Percentiles rank a stretch among this genome's conserved stretches.
Conservation (phyloP, 2,797 vertebrate genomes). For the Prunella strophiata region DNA sequence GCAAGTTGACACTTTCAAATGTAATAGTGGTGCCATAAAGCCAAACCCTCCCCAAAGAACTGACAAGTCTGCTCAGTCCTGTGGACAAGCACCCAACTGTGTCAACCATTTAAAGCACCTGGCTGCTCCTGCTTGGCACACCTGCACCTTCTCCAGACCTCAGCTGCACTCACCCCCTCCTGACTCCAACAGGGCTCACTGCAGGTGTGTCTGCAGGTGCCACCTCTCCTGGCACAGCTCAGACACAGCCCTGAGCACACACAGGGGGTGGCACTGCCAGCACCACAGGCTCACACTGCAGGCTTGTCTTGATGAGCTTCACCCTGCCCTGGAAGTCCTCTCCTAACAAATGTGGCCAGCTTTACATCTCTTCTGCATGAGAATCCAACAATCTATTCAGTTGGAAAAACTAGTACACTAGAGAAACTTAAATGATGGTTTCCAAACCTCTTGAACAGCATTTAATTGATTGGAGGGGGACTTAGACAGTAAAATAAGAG, state of each 20-base stretch:
- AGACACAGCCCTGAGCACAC: not conserved
- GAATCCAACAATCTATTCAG: not conserved
- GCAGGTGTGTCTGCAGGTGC: too few relatives aligned
- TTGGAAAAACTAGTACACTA: not conserved
- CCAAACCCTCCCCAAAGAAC: not conserved
- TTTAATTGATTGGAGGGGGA: not conserved
- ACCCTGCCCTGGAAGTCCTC: not conserved
- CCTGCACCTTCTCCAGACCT: not conserved
- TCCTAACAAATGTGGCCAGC: accelerated
- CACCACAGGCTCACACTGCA: not conserved
- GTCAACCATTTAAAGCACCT: accelerated
- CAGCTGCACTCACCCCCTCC: not conserved
- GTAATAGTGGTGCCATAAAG: not conserved
- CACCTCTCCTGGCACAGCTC: not conserved
- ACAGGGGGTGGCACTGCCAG: not conserved
- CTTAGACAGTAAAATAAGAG: not conserved
- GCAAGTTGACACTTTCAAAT: not conserved
- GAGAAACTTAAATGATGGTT: not conserved
- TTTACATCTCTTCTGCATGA: not conserved
- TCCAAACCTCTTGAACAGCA: not conserved
- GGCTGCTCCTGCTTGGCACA: not conserved
- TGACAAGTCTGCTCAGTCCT: not conserved
- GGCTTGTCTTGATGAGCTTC: not conserved
- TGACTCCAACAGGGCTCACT: too few relatives aligned
- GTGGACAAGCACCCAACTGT: not conserved